These are phyloP conservation scores for Spodoptera exigua DNA, from an alignment of 2,888 invertebrate genomes.

Conservation along the genomic window DNA sequence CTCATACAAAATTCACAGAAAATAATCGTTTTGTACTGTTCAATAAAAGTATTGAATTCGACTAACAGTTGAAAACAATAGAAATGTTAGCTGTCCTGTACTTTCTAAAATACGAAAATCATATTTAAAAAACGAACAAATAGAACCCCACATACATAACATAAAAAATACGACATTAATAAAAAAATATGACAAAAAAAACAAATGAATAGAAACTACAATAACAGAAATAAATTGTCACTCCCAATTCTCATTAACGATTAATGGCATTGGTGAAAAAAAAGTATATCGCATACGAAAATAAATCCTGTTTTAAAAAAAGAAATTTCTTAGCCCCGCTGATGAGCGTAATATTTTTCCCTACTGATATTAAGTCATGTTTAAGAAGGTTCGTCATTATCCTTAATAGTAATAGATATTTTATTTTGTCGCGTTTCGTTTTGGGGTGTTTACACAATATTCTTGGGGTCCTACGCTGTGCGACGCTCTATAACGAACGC, in stretches of 20 bases:
- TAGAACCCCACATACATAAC: too few species aligned
- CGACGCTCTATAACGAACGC: slow-evolving; percentile 21
- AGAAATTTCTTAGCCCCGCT: slow-evolving; percentile 68
- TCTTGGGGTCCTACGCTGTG: slow-evolving; percentile 67
- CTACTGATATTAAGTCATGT: slow-evolving; percentile 90
- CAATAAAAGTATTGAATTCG: too few species aligned
- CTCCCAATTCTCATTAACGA: slow-evolving; percentile 60
- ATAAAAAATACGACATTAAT: not conserved
- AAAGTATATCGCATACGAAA: slow-evolving; percentile 53
- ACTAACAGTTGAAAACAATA: too few species aligned
- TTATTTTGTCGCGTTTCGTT: slow-evolving; percentile 87
- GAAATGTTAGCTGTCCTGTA: too few species aligned
- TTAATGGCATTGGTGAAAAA: slow-evolving; percentile 59
- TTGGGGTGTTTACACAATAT: slow-evolving; percentile 84
- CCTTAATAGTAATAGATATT: slow-evolving; percentile 90
- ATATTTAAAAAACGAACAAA: too few species aligned
- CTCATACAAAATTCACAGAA: too few species aligned
- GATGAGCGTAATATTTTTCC: slow-evolving; percentile 87
- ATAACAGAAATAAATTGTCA: too few species aligned
- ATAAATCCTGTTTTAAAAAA: slow-evolving; percentile 59
- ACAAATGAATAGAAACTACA: slow-evolving; percentile 49
- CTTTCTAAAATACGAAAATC: too few species aligned
- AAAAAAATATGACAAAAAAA: slow-evolving; percentile 6
- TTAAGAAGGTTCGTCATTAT: slow-evolving; percentile 88
- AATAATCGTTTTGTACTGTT: too few species aligned